Base-by-base conservation (phyloP, 2,888 invertebrate genomes). In the Lepetodrilus schrolli region DNA sequence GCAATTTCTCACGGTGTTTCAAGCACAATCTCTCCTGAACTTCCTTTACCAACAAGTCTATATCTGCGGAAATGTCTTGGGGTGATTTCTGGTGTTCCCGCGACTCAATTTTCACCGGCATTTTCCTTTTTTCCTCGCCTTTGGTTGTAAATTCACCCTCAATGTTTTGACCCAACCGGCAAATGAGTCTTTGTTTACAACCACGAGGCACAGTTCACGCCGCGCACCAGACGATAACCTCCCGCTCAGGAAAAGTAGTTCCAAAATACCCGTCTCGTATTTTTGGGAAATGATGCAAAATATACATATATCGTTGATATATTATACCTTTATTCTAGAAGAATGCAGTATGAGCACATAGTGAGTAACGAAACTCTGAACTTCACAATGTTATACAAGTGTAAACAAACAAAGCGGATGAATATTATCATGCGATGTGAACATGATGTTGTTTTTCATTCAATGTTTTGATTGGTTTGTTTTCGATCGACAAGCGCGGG, bases 71-170 rank as follows among this genome's bases (percentile, higher is more conserved):
- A 47, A 72, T 65, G 20, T 17, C 23, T 20, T 21, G 26, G 48
- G 30, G 66, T 5, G 36, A 38, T 17, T 65, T 21, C 26, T 38
- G 26, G 34, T 43, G 65, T 4, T 65, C 43, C 34, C 47, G 43
- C n/a, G 23, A 17, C 37, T 72, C 72, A 48, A 72, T 66, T 66
- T 72, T 72, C 48, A 72, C 72, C 72, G 72, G 72, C 72, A 72
- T 72, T 4, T 1, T 1, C 4, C 43, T 13, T 43, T 43, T 43
- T 17, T 43, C 17, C 17, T 17, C n/a, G 43, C 17, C 17, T 43
- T 13, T 43, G 13, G 43, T 43, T 43, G 17, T 43, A 43, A 43
- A 43, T n/a, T 17, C 17, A 5, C 17, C n/a, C 43, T 17, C n/a
- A n/a, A 17, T 43, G n/a, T 13, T 43, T 43, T 43, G 43, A 43